A percentile compares a stretch with the other conserved stretches of the same genome.
Evolutionary conservation across 2,797 vertebrate genomes (phyloP).

Genomic region (Sebastolobus altivelis): DNA sequence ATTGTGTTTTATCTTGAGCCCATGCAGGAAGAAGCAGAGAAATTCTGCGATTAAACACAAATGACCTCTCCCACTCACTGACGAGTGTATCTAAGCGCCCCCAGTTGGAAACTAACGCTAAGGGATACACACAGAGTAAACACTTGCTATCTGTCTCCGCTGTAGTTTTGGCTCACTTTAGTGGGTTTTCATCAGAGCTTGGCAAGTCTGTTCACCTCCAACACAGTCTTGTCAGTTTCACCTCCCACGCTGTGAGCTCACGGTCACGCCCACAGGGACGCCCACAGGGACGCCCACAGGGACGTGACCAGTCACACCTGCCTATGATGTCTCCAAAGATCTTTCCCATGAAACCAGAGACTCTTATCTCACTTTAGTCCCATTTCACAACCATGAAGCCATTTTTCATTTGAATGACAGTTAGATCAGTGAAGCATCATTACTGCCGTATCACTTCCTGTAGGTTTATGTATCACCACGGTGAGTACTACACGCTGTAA

Average conservation of each 20-base stretch:
- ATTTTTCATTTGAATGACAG: slow-evolving; percentile 44
- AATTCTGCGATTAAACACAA: slow-evolving; percentile 24
- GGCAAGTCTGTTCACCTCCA: slow-evolving; percentile 43
- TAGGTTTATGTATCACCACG: slow-evolving; percentile 40
- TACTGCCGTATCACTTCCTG: slow-evolving; percentile 43
- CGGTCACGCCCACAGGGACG: slow-evolving; percentile 21
- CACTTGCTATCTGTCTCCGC: slow-evolving; percentile 70
- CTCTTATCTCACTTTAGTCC: slow-evolving; percentile 20
- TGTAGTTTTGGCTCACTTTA: slow-evolving; percentile 48
- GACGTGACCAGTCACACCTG: slow-evolving; percentile 69
- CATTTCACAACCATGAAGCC: slow-evolving; percentile 50
- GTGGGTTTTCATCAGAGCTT: slow-evolving; percentile 51
- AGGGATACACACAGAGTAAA: slow-evolving; percentile 49
- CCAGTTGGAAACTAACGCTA: slow-evolving; percentile 11
- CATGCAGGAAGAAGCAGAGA: slow-evolving; percentile 18
- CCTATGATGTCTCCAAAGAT: slow-evolving; percentile 47
- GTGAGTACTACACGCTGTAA: slow-evolving; percentile 39
- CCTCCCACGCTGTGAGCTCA: slow-evolving; percentile 71
- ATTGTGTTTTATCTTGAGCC: slow-evolving; percentile 1
- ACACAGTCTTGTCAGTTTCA: slow-evolving; percentile 57
- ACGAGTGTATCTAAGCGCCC: slow-evolving; percentile 9
- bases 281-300: slow-evolving; percentile 8
- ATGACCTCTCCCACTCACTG: slow-evolving; percentile 30
- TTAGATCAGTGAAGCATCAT: slow-evolving; percentile 32
- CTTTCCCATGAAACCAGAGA: slow-evolving; percentile 48